Base-by-base conservation (phyloP, 2,888 invertebrate species). In the Hydraecia micacea region DNA sequence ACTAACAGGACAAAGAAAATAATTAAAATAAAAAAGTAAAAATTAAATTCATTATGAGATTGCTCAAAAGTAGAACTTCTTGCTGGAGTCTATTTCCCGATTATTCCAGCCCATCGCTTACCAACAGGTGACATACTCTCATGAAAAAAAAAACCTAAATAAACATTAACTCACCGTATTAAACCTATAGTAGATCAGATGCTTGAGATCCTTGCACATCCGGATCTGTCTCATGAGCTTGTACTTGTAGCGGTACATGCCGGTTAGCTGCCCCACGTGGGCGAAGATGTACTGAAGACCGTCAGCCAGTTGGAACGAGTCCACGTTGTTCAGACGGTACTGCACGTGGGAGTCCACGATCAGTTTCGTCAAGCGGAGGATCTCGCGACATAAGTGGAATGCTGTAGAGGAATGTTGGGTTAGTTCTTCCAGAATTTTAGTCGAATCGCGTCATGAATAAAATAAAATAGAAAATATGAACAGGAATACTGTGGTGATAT, bases 191-290 rank as follows among this genome's bases (percentile, higher is more conserved):
- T 99, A 99, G 90, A 99, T 99, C 87, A 99, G 97, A 97, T 99
- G 99, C 93, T 99, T 99, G 90, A 99, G 97, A 97, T 99, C 99
- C 96, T 99, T 99, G 97, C 99, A 99, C 99, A 99, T 99, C 73
- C 99, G 97, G 89, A 99, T 99, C 96, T 99, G 99, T 92, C 99
- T 97, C 99, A 99, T 99, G 76, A 99, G 97, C 95, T 99, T 99
- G 97, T 99, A 99, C 92, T 99, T 99, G 97, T 99, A 99, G 49
- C 99, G 97, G 97, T 99, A 99, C 99, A 99, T 99, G 94, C 99
- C 99, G 0, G 99, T 99, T 80, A 99, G 97, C 94, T 99, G 99
- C 0, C 99, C 99, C 15, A 99, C 99, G 92, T 99, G 99, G 1
- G 99, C 99, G 94, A 99, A 99, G 84, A 99, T 99, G 94, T 99